Evolutionary conservation across 1,140 invertebrate genomes (phyloP).

Genomic region (Solenopsis fugax): DNA sequence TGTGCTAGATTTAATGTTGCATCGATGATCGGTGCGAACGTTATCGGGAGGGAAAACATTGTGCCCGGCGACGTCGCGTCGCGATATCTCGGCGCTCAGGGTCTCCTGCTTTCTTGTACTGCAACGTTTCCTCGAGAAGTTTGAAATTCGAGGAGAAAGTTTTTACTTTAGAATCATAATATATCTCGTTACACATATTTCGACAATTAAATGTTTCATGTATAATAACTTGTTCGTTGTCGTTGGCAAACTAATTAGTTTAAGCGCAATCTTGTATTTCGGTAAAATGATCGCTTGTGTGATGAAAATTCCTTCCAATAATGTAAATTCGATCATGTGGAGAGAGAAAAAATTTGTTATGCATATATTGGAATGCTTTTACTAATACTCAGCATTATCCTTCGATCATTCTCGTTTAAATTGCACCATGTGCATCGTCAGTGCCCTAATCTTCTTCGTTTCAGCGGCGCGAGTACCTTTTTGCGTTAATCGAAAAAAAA

Average conservation of each 20-base stretch:
- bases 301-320: neutral
- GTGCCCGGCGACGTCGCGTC: neutral
- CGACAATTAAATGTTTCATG: neutral
- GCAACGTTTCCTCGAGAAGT: neutral
- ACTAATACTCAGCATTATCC: neutral
- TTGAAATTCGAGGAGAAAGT: constrained; percentile 3
- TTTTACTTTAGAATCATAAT: neutral
- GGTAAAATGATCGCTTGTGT: neutral
- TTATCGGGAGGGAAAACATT: constrained; percentile 26
- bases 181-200: neutral
- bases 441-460: constrained; percentile 46
- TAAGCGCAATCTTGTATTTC: neutral
- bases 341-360: neutral
- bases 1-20: constrained; percentile 69
- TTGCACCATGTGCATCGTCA: constrained; percentile 36
- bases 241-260: neutral
- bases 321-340: neutral
- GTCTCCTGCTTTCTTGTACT: neutral
- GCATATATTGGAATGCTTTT: neutral
- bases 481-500: constrained; percentile 41
- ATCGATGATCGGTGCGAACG: constrained; percentile 26
- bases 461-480: constrained; percentile 32
- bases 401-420: constrained; percentile 36
- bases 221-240: neutral
- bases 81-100: neutral